A percentile compares a stretch with the other conserved stretches of the same genome.
Conservation (phyloP, 2,113 vertebrate species). For the Gadus macrocephalus region DNA sequence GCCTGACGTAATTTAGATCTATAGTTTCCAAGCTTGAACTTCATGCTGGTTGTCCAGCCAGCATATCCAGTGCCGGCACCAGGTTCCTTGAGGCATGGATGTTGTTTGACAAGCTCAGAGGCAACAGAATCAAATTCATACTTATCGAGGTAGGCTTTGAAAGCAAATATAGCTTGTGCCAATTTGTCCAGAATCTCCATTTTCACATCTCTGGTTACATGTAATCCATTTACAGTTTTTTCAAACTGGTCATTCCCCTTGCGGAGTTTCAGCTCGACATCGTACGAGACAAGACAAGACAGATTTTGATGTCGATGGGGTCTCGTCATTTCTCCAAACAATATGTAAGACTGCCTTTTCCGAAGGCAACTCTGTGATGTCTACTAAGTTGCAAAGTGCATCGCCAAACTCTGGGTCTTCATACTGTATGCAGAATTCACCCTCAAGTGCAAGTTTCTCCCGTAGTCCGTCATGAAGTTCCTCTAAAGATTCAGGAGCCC, state of each 20-base stretch:
- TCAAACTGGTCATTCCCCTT: slow-evolving; percentile 28
- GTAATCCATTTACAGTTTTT: slow-evolving; percentile 10
- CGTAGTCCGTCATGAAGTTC: background rate
- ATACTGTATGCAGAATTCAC: slow-evolving; percentile 23
- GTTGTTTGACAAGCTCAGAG: background rate
- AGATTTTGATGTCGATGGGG: background rate
- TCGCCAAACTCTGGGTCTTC: slow-evolving; percentile 15
- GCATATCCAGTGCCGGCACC: slow-evolving; percentile 12
- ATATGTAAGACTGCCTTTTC: slow-evolving; percentile 15
- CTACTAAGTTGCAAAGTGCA: slow-evolving; percentile 3
- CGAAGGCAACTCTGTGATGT: slow-evolving; percentile 12
- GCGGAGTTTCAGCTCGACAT: slow-evolving; percentile 28
- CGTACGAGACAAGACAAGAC: slow-evolving; percentile 26
- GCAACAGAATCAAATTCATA: slow-evolving; percentile 4
- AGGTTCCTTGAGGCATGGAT: no score
- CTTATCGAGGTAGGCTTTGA: no score
- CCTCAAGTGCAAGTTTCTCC: slow-evolving; percentile 17
- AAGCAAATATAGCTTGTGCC: no score
- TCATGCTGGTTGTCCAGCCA: slow-evolving; percentile 23
- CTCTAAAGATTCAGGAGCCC: slow-evolving; percentile 16
- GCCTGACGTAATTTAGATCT: slow-evolving; percentile 21
- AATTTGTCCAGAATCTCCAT: no score
- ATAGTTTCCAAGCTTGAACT: slow-evolving; percentile 27
- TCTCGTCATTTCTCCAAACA: background rate
- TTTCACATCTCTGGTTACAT: slow-evolving; percentile 17